Evolutionary conservation across 2,888 invertebrate genomes (phyloP).

Genomic region (Pollenia griseotomentosa): DNA sequence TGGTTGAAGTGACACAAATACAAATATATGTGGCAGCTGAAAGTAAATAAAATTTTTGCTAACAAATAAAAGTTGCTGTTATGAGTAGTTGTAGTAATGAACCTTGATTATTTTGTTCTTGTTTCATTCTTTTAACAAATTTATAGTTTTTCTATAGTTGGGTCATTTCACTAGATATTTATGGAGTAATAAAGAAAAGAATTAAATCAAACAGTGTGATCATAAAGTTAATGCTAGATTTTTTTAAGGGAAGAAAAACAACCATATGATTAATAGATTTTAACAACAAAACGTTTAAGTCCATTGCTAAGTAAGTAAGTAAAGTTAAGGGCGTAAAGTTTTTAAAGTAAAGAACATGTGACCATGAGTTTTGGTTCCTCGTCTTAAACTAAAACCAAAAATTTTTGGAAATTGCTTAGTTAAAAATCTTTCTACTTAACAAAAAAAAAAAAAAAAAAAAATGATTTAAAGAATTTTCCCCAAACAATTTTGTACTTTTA

Average conservation of each 20-base stretch:
- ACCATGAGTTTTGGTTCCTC: no score
- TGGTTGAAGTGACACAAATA: conserved; percentile 19
- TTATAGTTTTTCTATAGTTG: conserved; percentile 6
- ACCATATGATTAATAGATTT: no score
- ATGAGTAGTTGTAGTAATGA: not conserved
- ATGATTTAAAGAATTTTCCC: not conserved
- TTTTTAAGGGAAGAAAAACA: no score
- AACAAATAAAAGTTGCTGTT: conserved; percentile 8
- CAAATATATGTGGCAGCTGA: not conserved
- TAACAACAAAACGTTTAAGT: no score
- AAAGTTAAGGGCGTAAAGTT: no score
- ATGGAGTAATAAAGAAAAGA: conserved; percentile 8
- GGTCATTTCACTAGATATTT: conserved; percentile 5
- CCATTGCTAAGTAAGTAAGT: no score
- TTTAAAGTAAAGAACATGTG: no score
- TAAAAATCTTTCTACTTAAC: no score
- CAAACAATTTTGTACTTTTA: not conserved
- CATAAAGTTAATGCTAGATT: not conserved
- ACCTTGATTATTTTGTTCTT: not conserved
- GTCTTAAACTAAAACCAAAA: no score
- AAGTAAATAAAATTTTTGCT: conserved; percentile 15
- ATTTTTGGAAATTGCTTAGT: no score
- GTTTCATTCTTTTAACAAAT: not conserved
- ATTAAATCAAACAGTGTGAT: no score
- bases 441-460: not conserved